These are phyloP conservation scores for Megaceryle maxima DNA, from an alignment of 2,113 vertebrate species.

Conservation along the genomic window DNA sequence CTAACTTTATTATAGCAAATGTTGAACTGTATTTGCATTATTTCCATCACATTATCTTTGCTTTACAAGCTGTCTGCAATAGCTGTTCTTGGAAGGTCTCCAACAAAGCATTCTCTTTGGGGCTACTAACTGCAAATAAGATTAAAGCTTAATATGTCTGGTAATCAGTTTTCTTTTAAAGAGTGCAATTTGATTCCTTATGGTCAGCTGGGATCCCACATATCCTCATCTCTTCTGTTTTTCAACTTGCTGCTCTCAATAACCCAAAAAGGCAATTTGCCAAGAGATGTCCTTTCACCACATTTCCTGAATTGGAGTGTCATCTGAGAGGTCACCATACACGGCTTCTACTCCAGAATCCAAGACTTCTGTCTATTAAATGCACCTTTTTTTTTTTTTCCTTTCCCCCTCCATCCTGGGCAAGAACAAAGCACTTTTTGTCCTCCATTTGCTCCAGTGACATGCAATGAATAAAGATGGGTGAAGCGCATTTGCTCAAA, in stretches of 20 bases:
- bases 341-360: background rate
- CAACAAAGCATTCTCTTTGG: slow-evolving; percentile 56
- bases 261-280: slow-evolving; percentile 19
- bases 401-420: background rate
- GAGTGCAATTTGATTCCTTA: slow-evolving; percentile 47
- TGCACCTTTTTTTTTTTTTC: slow-evolving; percentile 30
- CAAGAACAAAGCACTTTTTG: background rate
- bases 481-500: background rate
- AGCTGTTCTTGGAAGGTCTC: slow-evolving; percentile 48
- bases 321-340: background rate
- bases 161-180: slow-evolving; percentile 60
- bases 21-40: slow-evolving; percentile 22
- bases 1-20: slow-evolving; percentile 19
- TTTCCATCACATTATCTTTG: slow-evolving; percentile 4
- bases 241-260: slow-evolving; percentile 2
- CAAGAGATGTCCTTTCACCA: slow-evolving; percentile 29
- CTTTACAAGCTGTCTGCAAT: slow-evolving; percentile 49
- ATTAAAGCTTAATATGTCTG: slow-evolving; percentile 64
- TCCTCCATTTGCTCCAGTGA: background rate
- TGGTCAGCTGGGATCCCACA: slow-evolving; percentile 35
- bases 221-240: background rate
- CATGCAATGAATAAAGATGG: background rate
- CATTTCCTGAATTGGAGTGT: background rate
- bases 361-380: background rate
- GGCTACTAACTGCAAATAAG: slow-evolving; percentile 58